Evolutionary conservation across 2,888 invertebrate species (phyloP), one percentile per base, ranked within the genome.

Genomic region (Tryphoninae sp.): DNA sequence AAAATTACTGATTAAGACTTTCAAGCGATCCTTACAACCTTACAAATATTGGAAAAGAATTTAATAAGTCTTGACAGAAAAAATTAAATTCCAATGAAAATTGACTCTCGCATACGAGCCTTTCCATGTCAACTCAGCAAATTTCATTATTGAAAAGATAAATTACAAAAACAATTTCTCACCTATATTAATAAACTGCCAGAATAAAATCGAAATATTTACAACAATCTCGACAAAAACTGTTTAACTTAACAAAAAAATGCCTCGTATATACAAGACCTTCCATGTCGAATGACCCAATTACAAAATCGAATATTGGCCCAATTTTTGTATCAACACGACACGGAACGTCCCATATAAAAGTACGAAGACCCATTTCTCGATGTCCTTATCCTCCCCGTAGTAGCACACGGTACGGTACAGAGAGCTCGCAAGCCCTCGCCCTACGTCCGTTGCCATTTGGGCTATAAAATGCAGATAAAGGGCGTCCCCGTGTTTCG

Each of bases 381-480:
- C 51, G 62, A 49, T 49, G 51, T 76, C 33, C 65, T 71, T 74
- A 74, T 78, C 55, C 69, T 58, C 78, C 55, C 33, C 45, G 58
- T 77, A 62, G 61, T 77, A 68, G 69, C 42, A 65, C 40, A 76
- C 61, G 45, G 45, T 51, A 40, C 19, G 22, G 80, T 72, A 45
- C 19, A 69, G 33, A 33, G 33, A 33, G 33, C 33, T 33, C 33
- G 68, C 61, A 67, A 51, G 65, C 61, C 76, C 68, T 67, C 80
- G 33, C 78, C 72, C 81, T 78, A 77, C 81, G 22, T 61, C 69
- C 67, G 77, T 81, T 58, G 77, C 58, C 76, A 64, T 75, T 75
- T 62, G 19, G 82, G 87, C 86, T 86, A 87, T 88, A 88, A 88
- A 88, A 88, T 87, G 86, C 87, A 87, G 88, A 88, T 88, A 86